Evolutionary conservation across 2,888 invertebrate genomes (phyloP).

Genomic region (Syrphus vitripennis): DNA sequence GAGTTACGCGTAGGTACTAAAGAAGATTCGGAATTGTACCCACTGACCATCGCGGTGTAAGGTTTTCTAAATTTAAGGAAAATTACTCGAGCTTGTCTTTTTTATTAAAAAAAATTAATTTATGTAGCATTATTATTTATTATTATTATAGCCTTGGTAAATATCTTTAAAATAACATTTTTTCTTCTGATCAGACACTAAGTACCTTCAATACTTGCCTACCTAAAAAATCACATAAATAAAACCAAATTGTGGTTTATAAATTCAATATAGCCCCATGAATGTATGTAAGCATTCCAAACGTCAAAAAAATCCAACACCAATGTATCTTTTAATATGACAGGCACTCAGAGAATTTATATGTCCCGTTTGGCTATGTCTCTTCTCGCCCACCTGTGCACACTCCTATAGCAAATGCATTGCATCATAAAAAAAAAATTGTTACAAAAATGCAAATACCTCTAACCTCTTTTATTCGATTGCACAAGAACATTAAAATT

Average conservation of each 20-base stretch:
- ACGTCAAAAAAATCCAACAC: neutral
- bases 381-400: neutral
- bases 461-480: constrained; percentile 31
- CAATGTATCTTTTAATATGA: neutral
- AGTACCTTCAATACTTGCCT: neutral
- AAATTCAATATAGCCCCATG: neutral
- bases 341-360: neutral
- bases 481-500: constrained; percentile 21
- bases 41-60: too few species aligned
- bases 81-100: too few species aligned
- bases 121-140: too few species aligned
- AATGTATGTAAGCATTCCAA: neutral
- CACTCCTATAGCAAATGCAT: neutral
- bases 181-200: neutral
- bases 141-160: too few species aligned
- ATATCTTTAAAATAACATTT: too few species aligned
- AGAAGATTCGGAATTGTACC: too few species aligned
- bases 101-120: too few species aligned
- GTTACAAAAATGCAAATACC: constrained; percentile 5
- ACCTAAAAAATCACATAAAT: too few species aligned
- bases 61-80: too few species aligned
- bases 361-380: neutral
- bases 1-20: too few species aligned
- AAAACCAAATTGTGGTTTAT: neutral
- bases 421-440: neutral